phyloP scores from a whole-genome alignment of 1,140 invertebrate genomes.

The Ostrea edulis region DNA sequence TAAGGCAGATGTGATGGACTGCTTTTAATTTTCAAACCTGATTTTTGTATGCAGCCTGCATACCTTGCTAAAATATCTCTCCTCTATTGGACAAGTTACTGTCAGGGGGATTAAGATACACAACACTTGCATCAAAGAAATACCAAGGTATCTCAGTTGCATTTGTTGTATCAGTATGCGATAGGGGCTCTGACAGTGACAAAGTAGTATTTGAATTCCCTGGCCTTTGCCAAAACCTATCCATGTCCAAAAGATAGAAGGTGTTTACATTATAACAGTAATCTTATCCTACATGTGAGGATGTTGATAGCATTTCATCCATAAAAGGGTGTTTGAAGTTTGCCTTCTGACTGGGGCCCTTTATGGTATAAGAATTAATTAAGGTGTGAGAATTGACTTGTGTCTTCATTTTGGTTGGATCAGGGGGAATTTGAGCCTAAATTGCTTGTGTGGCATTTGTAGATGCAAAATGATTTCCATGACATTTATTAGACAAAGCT shows the following conservation, averaged over 20 bases:
- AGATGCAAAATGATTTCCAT: constrained; percentile 18
- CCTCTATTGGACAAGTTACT: constrained; percentile 1
- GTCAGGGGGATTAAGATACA: constrained; percentile 16
- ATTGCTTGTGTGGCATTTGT: neutral
- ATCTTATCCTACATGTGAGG: constrained; percentile 34
- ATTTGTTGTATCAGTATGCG: constrained; percentile 22
- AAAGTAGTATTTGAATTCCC: constrained; percentile 35
- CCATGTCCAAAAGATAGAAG: constrained; percentile 36
- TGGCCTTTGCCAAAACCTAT: constrained; percentile 27
- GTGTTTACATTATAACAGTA: constrained; percentile 31
- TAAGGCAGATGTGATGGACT: neutral
- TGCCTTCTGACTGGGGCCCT: constrained; percentile 14
- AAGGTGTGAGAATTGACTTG: constrained; percentile 37
- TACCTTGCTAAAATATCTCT: neutral
- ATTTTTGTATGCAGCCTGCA: constrained; percentile 8
- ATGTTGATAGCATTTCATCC: constrained; percentile 21
- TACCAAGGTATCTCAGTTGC: constrained; percentile 17
- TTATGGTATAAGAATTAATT: constrained; percentile 40
- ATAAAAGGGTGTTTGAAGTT: constrained; percentile 37
- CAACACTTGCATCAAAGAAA: constrained; percentile 38
- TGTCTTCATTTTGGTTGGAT: constrained; percentile 27
- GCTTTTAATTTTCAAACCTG: neutral
- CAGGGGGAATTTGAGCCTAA: constrained; percentile 17
- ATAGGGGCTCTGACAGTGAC: constrained; percentile 26
- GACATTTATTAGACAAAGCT: neutral